Conservation (phyloP, 2,888 invertebrate genomes). For the Acronicta leporina region DNA sequence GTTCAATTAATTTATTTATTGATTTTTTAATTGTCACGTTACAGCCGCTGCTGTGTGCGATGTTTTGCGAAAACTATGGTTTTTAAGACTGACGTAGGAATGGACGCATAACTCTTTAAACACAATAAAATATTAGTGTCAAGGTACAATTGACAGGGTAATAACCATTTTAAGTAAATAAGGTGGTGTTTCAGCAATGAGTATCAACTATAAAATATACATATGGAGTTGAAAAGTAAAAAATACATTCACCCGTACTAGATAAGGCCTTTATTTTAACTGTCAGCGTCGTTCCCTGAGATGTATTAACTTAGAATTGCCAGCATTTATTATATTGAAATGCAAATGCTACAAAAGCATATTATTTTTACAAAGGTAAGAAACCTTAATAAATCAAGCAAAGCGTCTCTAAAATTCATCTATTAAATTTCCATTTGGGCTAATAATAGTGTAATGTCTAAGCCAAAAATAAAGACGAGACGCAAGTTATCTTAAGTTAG, state of each 20-base stretch:
- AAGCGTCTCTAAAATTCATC: conserved; percentile 16
- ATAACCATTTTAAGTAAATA: too few species aligned
- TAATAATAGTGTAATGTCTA: conserved; percentile 20
- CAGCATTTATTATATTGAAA: too few species aligned
- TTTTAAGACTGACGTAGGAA: not conserved
- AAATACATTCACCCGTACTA: too few species aligned
- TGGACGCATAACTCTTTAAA: too few species aligned
- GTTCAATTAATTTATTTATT: conserved; percentile 75
- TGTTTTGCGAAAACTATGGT: not conserved
- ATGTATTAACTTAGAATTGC: too few species aligned
- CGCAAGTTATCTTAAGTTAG: conserved; percentile 19
- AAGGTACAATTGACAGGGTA: too few species aligned
- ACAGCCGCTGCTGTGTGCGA: not conserved
- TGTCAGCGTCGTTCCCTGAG: too few species aligned
- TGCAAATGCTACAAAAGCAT: not conserved
- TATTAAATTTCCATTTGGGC: conserved; percentile 29
- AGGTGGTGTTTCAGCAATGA: too few species aligned
- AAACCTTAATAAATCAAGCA: conserved; percentile 21
- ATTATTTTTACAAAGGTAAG: not conserved
- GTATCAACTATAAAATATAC: too few species aligned
- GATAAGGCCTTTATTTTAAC: too few species aligned
- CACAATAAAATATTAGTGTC: too few species aligned
- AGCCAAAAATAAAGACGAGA: conserved; percentile 14
- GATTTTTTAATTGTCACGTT: conserved; percentile 61
- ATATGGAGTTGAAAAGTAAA: too few species aligned